These are phyloP conservation scores for Tetanocera ferruginea DNA, from an alignment of 2,888 invertebrate genomes.

Conservation along the genomic window DNA sequence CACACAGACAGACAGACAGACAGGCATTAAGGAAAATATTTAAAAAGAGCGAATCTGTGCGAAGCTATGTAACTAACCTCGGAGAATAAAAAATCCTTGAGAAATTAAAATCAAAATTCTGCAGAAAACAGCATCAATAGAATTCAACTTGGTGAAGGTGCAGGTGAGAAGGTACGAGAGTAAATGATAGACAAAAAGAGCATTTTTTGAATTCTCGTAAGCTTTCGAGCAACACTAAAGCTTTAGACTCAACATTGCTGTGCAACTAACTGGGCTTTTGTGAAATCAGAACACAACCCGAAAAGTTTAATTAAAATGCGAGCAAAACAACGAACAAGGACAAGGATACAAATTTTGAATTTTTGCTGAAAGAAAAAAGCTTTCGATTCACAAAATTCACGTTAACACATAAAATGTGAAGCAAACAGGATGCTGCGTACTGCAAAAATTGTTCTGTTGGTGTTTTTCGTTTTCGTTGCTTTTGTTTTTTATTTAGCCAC, in stretches of 20 bases:
- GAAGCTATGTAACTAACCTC: background rate
- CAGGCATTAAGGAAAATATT: background rate
- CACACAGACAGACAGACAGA: background rate
- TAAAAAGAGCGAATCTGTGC: background rate
- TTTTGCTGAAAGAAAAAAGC: constrained; percentile 32
- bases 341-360: constrained; percentile 10
- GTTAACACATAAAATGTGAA: background rate
- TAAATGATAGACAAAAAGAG: too few relatives aligned
- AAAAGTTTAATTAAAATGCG: constrained; percentile 19
- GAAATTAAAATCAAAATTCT: background rate
- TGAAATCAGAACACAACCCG: constrained; percentile 3
- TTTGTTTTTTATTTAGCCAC: background rate
- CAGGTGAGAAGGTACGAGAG: too few relatives aligned
- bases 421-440: constrained; percentile 21
- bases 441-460: background rate
- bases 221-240: too few relatives aligned
- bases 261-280: too few relatives aligned
- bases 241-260: too few relatives aligned
- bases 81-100: background rate
- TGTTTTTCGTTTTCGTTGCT: background rate
- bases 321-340: constrained; percentile 12
- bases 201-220: too few relatives aligned
- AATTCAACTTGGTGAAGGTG: too few relatives aligned
- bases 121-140: background rate
- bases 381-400: constrained; percentile 34